Evolutionary conservation across 2,888 invertebrate genomes (phyloP).

Genomic region (Danaus chrysippus): DNA sequence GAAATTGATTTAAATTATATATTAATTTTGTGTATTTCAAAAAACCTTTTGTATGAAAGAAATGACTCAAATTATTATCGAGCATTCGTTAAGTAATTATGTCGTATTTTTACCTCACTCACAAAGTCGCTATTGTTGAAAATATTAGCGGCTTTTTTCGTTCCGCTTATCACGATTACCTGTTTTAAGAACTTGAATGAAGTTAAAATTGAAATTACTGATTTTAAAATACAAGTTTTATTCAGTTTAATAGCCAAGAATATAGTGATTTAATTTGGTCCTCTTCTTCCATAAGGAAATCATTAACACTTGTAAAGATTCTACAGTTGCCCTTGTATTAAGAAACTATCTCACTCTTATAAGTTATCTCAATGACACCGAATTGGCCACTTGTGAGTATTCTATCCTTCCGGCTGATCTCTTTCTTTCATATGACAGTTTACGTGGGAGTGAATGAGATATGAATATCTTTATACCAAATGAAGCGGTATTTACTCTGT

Average conservation of each 20-base stretch:
- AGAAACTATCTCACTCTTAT: constrained; percentile 17
- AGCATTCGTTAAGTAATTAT: too few species aligned
- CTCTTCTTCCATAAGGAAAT: neutral
- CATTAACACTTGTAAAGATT: constrained; percentile 9
- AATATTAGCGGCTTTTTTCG: neutral
- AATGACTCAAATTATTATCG: too few species aligned
- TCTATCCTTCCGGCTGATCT: constrained; percentile 56
- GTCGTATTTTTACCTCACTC: too few species aligned
- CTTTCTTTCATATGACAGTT: constrained; percentile 30
- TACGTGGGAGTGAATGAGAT: constrained; percentile 35
- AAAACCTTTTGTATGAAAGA: too few species aligned
- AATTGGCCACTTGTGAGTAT: constrained; percentile 57
- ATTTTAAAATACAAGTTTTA: too few species aligned
- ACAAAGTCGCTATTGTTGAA: neutral
- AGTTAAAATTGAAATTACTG: too few species aligned
- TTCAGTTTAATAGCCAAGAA: too few species aligned
- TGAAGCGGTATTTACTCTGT: constrained; percentile 51
- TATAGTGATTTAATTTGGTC: too few species aligned
- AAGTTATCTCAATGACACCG: constrained; percentile 44
- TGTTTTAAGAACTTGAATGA: too few species aligned
- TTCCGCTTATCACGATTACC: too few species aligned
- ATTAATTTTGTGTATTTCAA: neutral
- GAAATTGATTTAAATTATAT: neutral
- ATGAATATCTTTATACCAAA: constrained; percentile 37
- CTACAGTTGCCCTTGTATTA: neutral